Percentiles rank a stretch among this genome's conserved stretches.
Evolutionary conservation across 2,113 vertebrate species (phyloP).

Genomic region (Ophthalmotilapia sp.): DNA sequence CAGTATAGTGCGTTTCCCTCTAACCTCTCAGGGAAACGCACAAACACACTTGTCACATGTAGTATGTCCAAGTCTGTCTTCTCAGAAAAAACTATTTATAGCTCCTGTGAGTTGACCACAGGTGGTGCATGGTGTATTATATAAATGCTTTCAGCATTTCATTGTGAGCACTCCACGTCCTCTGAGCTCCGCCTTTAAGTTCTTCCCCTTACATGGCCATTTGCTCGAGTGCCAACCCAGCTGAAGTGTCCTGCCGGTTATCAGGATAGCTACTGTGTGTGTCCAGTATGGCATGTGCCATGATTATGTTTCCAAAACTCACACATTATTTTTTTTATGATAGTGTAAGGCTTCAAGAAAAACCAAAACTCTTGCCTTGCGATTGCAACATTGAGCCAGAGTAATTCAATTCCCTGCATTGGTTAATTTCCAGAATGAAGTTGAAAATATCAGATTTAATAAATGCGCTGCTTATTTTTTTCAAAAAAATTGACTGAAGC

Average conservation of each 20-base stretch:
- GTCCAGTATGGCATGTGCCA: not conserved
- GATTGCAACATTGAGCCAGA: not conserved
- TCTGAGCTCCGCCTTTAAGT: slow-evolving; percentile 2
- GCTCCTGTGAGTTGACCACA: slow-evolving; percentile 31
- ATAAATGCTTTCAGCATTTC: slow-evolving; percentile 14
- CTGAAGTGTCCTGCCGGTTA: not conserved
- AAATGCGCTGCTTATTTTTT: not conserved
- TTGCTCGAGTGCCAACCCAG: not conserved
- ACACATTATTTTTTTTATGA: not conserved
- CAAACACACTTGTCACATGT: not conserved
- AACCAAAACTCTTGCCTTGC: not conserved
- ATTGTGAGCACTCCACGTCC: not conserved
- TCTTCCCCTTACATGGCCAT: slow-evolving; percentile 25
- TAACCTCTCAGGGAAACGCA: not conserved
- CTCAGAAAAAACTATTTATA: slow-evolving; percentile 42
- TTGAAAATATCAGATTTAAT: not conserved
- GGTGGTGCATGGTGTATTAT: slow-evolving; percentile 42
- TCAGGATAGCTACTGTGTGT: slow-evolving; percentile 6
- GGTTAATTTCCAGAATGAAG: not conserved
- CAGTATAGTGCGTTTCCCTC: not conserved
- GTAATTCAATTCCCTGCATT: not conserved
- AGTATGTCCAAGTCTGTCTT: not conserved
- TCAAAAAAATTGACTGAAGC: not conserved
- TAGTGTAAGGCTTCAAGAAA: not conserved
- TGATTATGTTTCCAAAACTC: slow-evolving; percentile 8